Base-by-base conservation (phyloP, 64 coral and sea anemone genomes). In the Montipora capricornis region DNA sequence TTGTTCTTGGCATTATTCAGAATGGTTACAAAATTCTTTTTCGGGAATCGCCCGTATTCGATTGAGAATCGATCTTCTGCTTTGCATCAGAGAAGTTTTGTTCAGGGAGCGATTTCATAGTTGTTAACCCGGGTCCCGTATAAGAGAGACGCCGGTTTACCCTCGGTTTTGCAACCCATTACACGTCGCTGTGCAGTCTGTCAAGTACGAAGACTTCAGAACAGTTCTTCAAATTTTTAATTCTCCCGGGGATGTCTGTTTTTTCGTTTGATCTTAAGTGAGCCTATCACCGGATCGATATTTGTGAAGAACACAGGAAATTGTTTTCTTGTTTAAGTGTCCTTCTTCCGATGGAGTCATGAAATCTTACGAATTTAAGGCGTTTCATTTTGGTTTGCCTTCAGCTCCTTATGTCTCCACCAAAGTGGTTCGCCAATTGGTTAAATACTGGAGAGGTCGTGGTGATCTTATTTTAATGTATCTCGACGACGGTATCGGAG, bases 151-250 rank as follows among this genome's bases (percentile, higher is more conserved):
- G 24, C 12, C 69, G 60, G 7, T 76, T 68, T 60, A 22, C 12
- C 88, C 93, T 8, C 59, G 57, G 8, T 95, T 75, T 95, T 90
- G 88, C 20, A 90, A 95, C 22, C 93, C 93, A 15, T 80, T 95
- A 24, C 93, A 95, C 24, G 71, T 95, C 44, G 87, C 71, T 49
- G 80, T 73, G 84, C 2, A 86, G 74, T 55, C 52, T 55, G 3
- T 55, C 9, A 55, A 55, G 9, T 55, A 55, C 52, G 9, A 55
- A 55, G 52, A 55, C 9, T 10, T 55, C 1, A 55, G 9, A 55
- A 10, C 52, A 55, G 9, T 7, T 55, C 52, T 55, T 5, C 52
- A 92, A 71, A 79, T 26, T 79, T 92, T 74, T 2, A 11, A 9
- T 66, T 17, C 61, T 17, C 29, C 29, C 29, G 29, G 61, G 61